phyloP scores from a whole-genome alignment of 2,888 invertebrate genomes.

The Cephus pygmeus region DNA sequence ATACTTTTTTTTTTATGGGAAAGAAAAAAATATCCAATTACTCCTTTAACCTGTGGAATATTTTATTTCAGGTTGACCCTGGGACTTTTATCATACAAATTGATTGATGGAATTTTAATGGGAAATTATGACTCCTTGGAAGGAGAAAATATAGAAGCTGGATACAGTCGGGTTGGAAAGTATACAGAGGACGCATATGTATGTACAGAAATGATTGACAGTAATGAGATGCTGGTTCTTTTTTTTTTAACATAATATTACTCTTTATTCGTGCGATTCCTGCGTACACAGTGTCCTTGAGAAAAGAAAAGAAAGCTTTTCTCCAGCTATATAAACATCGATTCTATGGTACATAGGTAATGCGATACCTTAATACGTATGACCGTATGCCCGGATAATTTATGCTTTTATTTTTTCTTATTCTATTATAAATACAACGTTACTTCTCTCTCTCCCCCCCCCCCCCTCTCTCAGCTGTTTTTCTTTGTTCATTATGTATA shows the following conservation, averaged over 20 bases:
- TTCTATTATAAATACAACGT: slow-evolving; percentile 25
- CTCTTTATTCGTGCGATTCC: slow-evolving; percentile 40
- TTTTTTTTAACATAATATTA: slow-evolving; percentile 34
- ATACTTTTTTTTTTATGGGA: not conserved
- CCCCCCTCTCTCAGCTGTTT: not conserved
- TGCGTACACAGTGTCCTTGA: slow-evolving; percentile 31
- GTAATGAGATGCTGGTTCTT: not conserved
- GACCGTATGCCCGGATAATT: too few species aligned
- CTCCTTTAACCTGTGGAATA: not conserved
- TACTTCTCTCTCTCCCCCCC: not conserved
- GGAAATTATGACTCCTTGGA: not conserved
- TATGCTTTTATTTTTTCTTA: slow-evolving; percentile 3
- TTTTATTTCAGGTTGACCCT: not conserved
- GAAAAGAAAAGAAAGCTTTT: slow-evolving; percentile 23
- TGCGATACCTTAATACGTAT: not conserved
- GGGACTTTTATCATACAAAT: not conserved
- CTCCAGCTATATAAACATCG: slow-evolving; percentile 38
- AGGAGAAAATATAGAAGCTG: not conserved
- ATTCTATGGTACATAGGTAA: slow-evolving; percentile 34
- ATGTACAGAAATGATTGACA: slow-evolving; percentile 23
- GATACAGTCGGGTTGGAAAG: slow-evolving; percentile 11
- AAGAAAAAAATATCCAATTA: not conserved
- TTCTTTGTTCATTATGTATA: not conserved
- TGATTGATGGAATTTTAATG: not conserved
- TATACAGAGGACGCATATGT: slow-evolving; percentile 10